Percentiles rank a stretch among this genome's conserved stretches.
These are phyloP conservation scores for Neopipo cinnamomea DNA, from an alignment of 2,113 vertebrate genomes.

Conservation along the genomic window DNA sequence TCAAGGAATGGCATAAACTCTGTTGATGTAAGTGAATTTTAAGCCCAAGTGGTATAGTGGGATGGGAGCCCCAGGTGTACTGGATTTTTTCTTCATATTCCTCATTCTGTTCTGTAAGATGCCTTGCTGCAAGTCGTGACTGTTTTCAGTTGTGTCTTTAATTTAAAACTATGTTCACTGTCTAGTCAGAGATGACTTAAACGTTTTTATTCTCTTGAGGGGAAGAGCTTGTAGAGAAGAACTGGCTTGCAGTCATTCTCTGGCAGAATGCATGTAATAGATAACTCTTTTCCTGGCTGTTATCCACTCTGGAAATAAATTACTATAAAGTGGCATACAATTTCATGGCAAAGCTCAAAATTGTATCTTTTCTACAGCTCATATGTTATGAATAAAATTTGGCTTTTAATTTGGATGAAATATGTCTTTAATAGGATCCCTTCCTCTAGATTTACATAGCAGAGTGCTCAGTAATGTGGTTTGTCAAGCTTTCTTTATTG, in stretches of 20 bases:
- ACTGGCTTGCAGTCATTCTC: background rate
- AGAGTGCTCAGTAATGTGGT: background rate
- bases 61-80: background rate
- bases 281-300: background rate
- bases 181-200: background rate
- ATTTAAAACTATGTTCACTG: background rate
- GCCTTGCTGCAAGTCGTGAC: background rate
- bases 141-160: background rate
- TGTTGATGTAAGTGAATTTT: constrained; percentile 82
- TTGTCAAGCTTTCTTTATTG: background rate
- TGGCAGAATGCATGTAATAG: background rate
- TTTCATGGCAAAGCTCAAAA: background rate
- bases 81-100: background rate
- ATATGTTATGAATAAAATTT: background rate
- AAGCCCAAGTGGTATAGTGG: background rate
- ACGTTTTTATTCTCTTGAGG: background rate
- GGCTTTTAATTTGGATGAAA: background rate
- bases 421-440: background rate
- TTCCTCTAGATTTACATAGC: background rate
- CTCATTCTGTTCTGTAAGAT: background rate
- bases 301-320: background rate
- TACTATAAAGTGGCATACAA: background rate
- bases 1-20: constrained; percentile 86
- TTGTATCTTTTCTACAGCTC: background rate
- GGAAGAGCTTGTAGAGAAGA: background rate